Conservation (phyloP, 2,888 invertebrate genomes). For the Tinea pellionella region DNA sequence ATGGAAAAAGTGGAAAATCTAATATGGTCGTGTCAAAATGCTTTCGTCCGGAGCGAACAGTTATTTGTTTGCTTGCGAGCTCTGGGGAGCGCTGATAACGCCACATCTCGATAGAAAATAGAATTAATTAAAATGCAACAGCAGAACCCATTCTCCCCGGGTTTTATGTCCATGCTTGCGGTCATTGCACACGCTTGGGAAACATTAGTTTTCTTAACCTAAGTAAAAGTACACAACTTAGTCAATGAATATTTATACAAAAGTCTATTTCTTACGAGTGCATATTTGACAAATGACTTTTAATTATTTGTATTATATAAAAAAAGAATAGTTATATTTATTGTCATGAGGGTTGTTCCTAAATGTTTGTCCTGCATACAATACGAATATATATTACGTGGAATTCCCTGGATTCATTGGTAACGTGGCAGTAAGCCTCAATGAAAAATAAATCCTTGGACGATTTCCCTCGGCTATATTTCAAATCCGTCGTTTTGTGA, state of each 20-base stretch:
- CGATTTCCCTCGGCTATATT: conserved; percentile 13
- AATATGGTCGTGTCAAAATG: conserved; percentile 47
- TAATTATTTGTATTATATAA: not conserved
- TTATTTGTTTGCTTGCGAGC: conserved; percentile 59
- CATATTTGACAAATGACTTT: not conserved
- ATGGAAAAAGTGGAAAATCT: conserved; percentile 11
- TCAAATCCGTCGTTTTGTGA: conserved; percentile 13
- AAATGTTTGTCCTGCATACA: not conserved
- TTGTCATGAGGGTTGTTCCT: not conserved
- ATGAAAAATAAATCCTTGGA: conserved; percentile 12
- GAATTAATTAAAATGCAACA: conserved; percentile 69
- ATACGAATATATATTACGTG: not conserved
- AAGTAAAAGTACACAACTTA: not conserved
- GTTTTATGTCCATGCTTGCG: conserved; percentile 31
- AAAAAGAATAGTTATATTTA: not conserved
- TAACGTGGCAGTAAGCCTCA: conserved; percentile 5
- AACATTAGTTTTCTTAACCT: not conserved
- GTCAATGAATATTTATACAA: not conserved
- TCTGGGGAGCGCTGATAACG: conserved; percentile 58
- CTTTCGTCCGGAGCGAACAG: conserved; percentile 43
- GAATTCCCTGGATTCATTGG: not conserved
- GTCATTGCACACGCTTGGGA: not conserved
- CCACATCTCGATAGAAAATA: conserved; percentile 64
- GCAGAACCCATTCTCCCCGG: conserved; percentile 54
- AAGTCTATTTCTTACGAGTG: not conserved